A percentile compares a stretch with the other conserved stretches of the same genome.
These are phyloP conservation scores for Brachypalpus laphriformis DNA, from an alignment of 2,888 invertebrate genomes.

Conservation along the genomic window DNA sequence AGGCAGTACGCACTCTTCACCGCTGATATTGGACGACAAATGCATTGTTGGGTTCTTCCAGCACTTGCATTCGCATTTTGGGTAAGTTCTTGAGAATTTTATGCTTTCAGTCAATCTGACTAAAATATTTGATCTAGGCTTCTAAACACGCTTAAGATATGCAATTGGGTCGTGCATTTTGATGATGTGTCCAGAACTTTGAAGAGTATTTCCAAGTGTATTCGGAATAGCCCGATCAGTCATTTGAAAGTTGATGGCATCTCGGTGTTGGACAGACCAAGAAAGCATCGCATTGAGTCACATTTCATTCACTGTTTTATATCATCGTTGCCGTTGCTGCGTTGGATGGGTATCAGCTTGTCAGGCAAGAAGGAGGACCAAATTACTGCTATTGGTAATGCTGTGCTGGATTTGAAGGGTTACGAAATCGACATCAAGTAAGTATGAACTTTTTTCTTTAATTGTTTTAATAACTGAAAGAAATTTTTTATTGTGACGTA, in stretches of 20 bases:
- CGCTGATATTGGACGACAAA: constrained; percentile 83
- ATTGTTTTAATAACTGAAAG: too few relatives aligned
- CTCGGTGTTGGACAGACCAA: constrained; percentile 77
- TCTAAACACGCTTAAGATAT: constrained; percentile 78
- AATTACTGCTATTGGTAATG: constrained; percentile 78
- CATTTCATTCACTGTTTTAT: constrained; percentile 77
- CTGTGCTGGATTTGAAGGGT: constrained; percentile 78
- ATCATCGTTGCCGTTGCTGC: constrained; percentile 76
- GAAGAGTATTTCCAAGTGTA: constrained; percentile 77
- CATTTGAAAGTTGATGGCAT: constrained; percentile 79
- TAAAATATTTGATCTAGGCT: constrained; percentile 69
- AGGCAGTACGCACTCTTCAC: constrained; percentile 79
- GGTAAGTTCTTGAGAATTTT: constrained; percentile 76
- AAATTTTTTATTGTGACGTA: too few relatives aligned
- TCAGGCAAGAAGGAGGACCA: constrained; percentile 78
- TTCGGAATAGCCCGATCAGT: constrained; percentile 78
- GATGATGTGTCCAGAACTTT: constrained; percentile 78
- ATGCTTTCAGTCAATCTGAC: not conserved
- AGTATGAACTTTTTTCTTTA: constrained; percentile 46
- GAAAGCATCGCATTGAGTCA: constrained; percentile 77
- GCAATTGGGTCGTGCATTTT: constrained; percentile 79
- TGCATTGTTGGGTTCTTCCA: constrained; percentile 83
- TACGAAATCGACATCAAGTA: constrained; percentile 79
- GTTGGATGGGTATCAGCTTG: constrained; percentile 79
- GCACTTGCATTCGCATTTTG: constrained; percentile 82